Base-by-base conservation (phyloP, 1,140 invertebrate species). In the Mizuhopecten yessoensis region DNA sequence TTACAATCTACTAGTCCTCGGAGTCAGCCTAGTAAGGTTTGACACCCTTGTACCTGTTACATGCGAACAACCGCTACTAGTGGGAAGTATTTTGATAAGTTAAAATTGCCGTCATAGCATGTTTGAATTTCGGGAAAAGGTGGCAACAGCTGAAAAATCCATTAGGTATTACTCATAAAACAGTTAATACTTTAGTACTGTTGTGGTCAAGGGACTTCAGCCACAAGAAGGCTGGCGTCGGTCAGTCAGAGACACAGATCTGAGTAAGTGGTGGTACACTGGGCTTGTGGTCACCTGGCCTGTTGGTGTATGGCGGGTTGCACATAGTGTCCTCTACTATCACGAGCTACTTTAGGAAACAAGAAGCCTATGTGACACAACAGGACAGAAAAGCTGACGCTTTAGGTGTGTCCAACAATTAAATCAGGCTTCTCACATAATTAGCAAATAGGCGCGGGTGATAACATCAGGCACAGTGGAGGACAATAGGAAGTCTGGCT, bases 341-440 rank as follows among this genome's bases (percentile, higher is more conserved):
- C 42, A 57, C 88, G 86, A 86, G 34, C 34, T 45, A 89, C 45
- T 34, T 75, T 23, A 10, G 42, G 29, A 75, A 75, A 75, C 57
- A 75, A 75, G 57, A 75, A 29, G 11, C 20, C 57, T 17, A 75
- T 75, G 57, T 75, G 23, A 75, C n/a, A 75, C 23, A 75, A 45
- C 17, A 45, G 17, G 42, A 45, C 9, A 45, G 9, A 45, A 17
- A 45, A 75, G 29, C 57, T 75, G 57, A 13, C 0, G 57, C 9
- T 23, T 13, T 5, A n/a, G 57, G 57, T 75, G 57, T 75, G 57
- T 75, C n/a, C 3, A 3, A 75, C 57, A 29, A 75, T 75, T 29
- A 75, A n/a, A 75, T 3, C 57, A n/a, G 23, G n/a, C 57, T 75
- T 75, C 23, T 75, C 57, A 75, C n/a, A 29, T 29, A 75, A 29